These are phyloP conservation scores for Mallateleia sp. DNA, from an alignment of 2,888 invertebrate genomes.

Conservation along the genomic window DNA sequence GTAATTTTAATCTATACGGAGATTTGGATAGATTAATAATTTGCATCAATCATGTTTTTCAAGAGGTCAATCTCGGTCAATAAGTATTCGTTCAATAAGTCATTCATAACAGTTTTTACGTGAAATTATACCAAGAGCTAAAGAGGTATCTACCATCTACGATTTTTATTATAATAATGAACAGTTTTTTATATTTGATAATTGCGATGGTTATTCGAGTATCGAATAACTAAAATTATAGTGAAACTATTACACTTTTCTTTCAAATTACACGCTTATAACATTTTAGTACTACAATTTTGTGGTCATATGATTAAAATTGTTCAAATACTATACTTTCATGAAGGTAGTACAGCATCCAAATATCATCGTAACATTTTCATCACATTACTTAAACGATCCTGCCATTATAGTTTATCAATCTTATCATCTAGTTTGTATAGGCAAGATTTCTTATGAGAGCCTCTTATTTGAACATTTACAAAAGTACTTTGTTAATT, in stretches of 20 bases:
- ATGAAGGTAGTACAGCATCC: neutral
- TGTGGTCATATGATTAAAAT: slow-evolving; percentile 15
- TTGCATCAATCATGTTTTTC: neutral
- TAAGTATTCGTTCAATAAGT: slow-evolving; percentile 1
- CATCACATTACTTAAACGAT: slow-evolving; percentile 27
- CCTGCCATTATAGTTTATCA: slow-evolving; percentile 20
- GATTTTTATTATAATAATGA: no score
- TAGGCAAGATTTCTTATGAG: no score
- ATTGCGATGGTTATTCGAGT: neutral
- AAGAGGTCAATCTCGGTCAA: neutral
- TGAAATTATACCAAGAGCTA: neutral
- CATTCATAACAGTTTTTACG: slow-evolving; percentile 1
- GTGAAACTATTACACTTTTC: no score
- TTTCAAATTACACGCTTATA: neutral
- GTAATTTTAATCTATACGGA: neutral
- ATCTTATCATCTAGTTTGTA: slow-evolving; percentile 32
- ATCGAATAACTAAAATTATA: neutral
- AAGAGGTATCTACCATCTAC: neutral
- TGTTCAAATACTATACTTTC: slow-evolving; percentile 11
- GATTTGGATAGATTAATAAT: slow-evolving; percentile 3
- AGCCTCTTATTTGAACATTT: no score
- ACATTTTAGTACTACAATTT: neutral
- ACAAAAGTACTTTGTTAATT: no score
- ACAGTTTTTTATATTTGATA: neutral
- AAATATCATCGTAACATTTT: slow-evolving; percentile 30